Evolutionary conservation across 2,888 invertebrate genomes (phyloP), one percentile per base, ranked within the genome.

Genomic region (Agapostemon virescens): DNA sequence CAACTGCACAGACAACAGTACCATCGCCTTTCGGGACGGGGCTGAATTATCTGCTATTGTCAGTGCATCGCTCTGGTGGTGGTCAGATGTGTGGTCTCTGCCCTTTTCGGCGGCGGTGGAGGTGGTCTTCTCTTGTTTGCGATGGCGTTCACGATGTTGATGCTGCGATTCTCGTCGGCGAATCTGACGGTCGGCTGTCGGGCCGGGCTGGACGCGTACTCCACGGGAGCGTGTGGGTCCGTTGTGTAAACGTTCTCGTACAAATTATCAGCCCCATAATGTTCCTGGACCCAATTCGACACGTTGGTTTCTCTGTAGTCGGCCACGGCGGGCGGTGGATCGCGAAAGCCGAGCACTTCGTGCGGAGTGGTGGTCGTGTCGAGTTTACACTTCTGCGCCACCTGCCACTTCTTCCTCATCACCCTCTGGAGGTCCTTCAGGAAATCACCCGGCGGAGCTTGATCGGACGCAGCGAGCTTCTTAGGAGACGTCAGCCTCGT

Each of bases 391-490:
- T 98, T 98, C 90, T 98, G 98, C 4, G 98, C 98, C 0, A 98
- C 97, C 90, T 97, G 97, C 97, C 97, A 97, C 90, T 98, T 98
- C 90, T 98, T 98, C 85, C 97, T 95, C 97, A 98, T 98, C 0
- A 98, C 98, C 71, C 98, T 94, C 90, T 98, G 98, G 68, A 98
- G 93, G 92, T 98, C 98, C 90, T 97, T 96, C 64, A 98, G 93
- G 90, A 98, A 98, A 78, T 97, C 97, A 38, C 95, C 95, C 0
- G 97, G 96, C 3, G 97, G 96, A 88, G 96, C 96, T 85, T 95
- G 95, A 77, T 94, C 94, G 0, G 95, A 95, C 78, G 96, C 96
- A 0, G 95, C 95, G 40, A 97, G 92, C 87, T 96, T 96, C 91
- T 96, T 97, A 5, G 96, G 97, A 13, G 96, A 96, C 2, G 92